These are phyloP conservation scores for Leptarthrus brevirostris DNA, from an alignment of 2,888 invertebrate genomes.

Conservation along the genomic window DNA sequence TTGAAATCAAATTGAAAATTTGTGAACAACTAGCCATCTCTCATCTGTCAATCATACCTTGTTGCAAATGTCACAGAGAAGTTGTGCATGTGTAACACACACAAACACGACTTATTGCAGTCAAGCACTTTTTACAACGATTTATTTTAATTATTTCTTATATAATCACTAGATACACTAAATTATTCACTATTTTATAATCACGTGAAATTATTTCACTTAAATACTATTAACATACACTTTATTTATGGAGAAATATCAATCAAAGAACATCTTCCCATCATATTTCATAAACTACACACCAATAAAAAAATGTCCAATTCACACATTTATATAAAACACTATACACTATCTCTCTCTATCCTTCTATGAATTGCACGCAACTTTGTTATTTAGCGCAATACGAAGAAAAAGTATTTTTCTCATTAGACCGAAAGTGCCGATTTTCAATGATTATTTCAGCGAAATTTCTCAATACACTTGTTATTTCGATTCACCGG, in stretches of 20 bases:
- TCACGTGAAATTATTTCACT: background rate
- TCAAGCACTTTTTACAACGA: constrained; percentile 18
- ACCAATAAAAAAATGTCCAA: constrained; percentile 12
- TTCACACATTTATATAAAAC: constrained; percentile 3
- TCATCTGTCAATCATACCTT: constrained; percentile 39
- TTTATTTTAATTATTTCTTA: background rate
- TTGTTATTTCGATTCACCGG: background rate
- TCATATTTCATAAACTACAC: constrained; percentile 1
- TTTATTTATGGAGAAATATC: background rate
- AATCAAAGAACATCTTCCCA: constrained; percentile 1
- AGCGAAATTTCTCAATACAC: background rate
- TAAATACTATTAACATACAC: constrained; percentile 9
- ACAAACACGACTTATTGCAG: constrained; percentile 27
- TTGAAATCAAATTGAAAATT: background rate
- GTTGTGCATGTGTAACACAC: constrained; percentile 39
- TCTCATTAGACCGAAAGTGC: constrained; percentile 15
- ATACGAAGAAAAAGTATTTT: constrained; percentile 36
- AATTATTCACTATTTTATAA: background rate
- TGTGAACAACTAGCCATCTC: too few species aligned
- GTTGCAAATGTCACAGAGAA: constrained; percentile 11
- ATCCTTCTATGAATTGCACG: constrained; percentile 34
- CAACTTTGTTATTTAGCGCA: constrained; percentile 48
- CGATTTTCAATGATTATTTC: constrained; percentile 5
- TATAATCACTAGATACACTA: constrained; percentile 1
- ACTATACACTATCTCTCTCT: constrained; percentile 13